Evolutionary conservation across 2,888 invertebrate species (phyloP).

Genomic region (Eupithecia subfuscata): DNA sequence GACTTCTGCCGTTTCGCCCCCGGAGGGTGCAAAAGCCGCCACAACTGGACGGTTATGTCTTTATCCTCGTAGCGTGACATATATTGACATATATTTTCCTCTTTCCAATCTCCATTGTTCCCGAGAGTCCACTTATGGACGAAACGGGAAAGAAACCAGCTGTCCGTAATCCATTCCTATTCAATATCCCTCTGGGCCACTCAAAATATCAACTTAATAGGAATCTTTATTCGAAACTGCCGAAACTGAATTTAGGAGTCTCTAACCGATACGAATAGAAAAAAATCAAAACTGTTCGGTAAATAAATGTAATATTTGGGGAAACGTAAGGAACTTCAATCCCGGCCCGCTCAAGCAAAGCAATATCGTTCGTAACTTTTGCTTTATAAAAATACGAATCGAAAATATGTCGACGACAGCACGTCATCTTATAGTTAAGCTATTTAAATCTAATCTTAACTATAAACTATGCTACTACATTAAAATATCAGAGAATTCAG

Average conservation of each 20-base stretch:
- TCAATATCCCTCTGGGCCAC: constrained; percentile 69
- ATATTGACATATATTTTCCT: constrained; percentile 54
- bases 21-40: constrained; percentile 80
- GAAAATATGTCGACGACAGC: constrained; percentile 82
- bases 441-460: constrained; percentile 80
- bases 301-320: constrained; percentile 25
- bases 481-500: constrained; percentile 84
- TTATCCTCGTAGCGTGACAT: constrained; percentile 76
- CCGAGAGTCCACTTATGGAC: constrained; percentile 27
- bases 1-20: constrained; percentile 70
- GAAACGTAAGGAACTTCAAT: constrained; percentile 54
- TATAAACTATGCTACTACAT: constrained; percentile 75
- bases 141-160: constrained; percentile 35
- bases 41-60: constrained; percentile 81
- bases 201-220: constrained; percentile 58
- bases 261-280: constrained; percentile 26
- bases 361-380: constrained; percentile 82
- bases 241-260: constrained; percentile 34
- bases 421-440: constrained; percentile 79
- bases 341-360: constrained; percentile 82
- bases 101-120: constrained; percentile 30
- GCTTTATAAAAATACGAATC: constrained; percentile 84
- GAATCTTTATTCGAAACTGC: constrained; percentile 46
- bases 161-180: constrained; percentile 49
- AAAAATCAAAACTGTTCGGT: not conserved